Conservation (phyloP, 2,888 invertebrate species). For the Seira ritae region DNA sequence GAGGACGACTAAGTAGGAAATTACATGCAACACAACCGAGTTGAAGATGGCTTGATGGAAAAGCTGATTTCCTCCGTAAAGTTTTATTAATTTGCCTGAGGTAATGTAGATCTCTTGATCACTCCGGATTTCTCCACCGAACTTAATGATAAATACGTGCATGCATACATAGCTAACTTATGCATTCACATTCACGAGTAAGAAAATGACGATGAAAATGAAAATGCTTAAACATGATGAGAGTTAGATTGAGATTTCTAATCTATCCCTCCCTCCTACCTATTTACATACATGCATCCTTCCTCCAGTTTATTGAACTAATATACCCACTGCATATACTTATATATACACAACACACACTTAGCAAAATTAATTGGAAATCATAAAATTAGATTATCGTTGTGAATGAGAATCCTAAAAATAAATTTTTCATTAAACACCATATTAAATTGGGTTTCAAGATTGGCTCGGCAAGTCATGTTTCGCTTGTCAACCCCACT, state of each 20-base stretch:
- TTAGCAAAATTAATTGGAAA: conserved; percentile 61
- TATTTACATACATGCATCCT: not conserved
- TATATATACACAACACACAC: too few species aligned
- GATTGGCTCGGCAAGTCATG: conserved; percentile 20
- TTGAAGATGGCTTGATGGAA: not conserved
- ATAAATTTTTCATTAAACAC: conserved; percentile 56
- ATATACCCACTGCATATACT: too few species aligned
- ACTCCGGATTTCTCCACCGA: not conserved
- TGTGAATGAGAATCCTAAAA: conserved; percentile 58
- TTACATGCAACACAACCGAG: too few species aligned
- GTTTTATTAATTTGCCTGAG: conserved; percentile 12
- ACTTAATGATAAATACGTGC: not conserved
- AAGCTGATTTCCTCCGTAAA: not conserved
- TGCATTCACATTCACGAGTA: not conserved
- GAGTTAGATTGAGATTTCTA: too few species aligned
- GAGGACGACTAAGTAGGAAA: conserved; percentile 13
- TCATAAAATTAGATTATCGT: conserved; percentile 64
- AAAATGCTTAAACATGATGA: too few species aligned
- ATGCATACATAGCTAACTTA: not conserved
- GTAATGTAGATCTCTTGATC: not conserved
- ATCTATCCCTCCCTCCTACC: not conserved
- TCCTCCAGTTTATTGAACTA: not conserved
- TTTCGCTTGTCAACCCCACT: not conserved
- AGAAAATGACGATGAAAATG: too few species aligned
- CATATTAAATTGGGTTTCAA: conserved; percentile 51